These are phyloP conservation scores for Palaemon carinicauda DNA, from an alignment of 1,140 invertebrate genomes.

Conservation along the genomic window DNA sequence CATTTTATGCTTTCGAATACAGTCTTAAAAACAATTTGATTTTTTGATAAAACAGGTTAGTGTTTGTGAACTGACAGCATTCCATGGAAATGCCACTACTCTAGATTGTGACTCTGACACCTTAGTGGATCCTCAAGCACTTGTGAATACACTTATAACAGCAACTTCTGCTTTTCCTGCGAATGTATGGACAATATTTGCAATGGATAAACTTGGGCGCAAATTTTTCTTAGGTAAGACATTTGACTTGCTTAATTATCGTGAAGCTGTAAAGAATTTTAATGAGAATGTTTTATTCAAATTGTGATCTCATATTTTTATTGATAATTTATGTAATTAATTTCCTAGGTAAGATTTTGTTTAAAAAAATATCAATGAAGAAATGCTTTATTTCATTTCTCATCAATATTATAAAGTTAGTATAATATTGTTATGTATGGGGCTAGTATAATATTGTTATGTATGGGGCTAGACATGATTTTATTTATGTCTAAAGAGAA, in stretches of 20 bases:
- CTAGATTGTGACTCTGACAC: neutral
- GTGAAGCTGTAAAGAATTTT: neutral
- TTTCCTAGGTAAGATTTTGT: no score
- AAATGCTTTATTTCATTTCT: no score
- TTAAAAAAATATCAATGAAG: no score
- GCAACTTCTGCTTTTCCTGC: conserved; percentile 84
- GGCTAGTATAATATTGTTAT: no score
- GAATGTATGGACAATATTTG: conserved; percentile 78
- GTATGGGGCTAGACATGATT: no score
- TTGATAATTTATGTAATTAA: no score
- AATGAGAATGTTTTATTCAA: neutral
- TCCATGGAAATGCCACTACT: conserved; percentile 12
- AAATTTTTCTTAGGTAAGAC: conserved; percentile 82
- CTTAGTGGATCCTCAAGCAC: conserved; percentile 68
- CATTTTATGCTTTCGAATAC: no score
- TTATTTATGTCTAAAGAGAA: no score
- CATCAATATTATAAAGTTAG: no score
- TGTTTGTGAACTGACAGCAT: conserved; percentile 73
- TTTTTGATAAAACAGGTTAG: neutral
- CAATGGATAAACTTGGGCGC: conserved; percentile 69
- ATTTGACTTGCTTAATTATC: neutral
- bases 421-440: no score
- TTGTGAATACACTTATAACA: conserved; percentile 85
- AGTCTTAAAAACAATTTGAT: no score
- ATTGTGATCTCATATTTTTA: no score